Base-by-base conservation (phyloP, 2,797 vertebrate species). In the Sphenodon punctatus region DNA sequence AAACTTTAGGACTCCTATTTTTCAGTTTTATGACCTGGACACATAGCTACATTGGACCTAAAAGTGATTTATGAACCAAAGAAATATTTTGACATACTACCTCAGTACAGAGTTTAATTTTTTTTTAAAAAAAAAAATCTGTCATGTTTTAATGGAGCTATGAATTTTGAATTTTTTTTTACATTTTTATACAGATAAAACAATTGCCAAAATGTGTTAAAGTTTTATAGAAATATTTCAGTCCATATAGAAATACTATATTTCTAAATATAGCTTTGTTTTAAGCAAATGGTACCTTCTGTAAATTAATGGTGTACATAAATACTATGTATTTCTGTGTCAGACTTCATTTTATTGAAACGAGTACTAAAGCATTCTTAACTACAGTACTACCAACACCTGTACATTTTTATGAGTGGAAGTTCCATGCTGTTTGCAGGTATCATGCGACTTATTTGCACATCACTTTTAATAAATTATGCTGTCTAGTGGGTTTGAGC, bases 301-400 rank as follows among this genome's bases (percentile, higher is more conserved):
- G 97, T 98, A 97, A 98, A 97, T 96, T 95, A 96, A 97, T 94
- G 95, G 85, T 97, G 96, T 97, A 97, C 97, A 97, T 97, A 97
- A 94, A 85, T 93, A 95, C 94, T 97, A 96, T 96, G 92, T 97
- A 96, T 96, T 95, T 96, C 95, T 96, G 89, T 93, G 86, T 89
- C 88, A 93, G 89, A 93, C 90, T 94, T 94, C 84, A 90, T 96
- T 96, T 92, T 95, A 93, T 93, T 93, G 89, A 94, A 94, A 93
- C 93, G 83, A 94, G 78, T 93, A 93, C 88, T 93, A 91, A 91
- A 94, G 87, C 92, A 89, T 95, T 94, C 75, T 96, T 93, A 95
- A 95, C 89, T 93, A n/a, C n/a, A n/a, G n/a, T n/a, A 93, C 85
- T 94, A 90, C 68, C 82, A 63, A 81, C 75, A 90, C 90, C 92